phyloP scores from a whole-genome alignment of 23 tunicate genomes.

The Diplosoma virens region DNA sequence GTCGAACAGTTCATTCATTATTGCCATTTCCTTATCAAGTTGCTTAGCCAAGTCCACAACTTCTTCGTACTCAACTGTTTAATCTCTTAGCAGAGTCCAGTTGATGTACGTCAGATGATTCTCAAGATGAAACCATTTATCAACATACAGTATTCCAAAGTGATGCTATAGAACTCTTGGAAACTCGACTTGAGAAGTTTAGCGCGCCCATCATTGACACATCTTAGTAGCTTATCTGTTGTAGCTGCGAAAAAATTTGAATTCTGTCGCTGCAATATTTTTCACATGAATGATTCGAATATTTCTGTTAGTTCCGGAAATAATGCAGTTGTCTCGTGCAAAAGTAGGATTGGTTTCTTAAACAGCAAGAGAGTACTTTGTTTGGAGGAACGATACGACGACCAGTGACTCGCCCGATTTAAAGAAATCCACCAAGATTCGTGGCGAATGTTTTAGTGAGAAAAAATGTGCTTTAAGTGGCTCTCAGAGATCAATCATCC shows the following conservation, averaged over 20 bases:
- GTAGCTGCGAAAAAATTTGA: too few relatives aligned
- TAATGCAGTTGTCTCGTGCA: constrained; percentile 55
- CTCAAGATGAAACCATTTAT: constrained; percentile 64
- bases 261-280: constrained; percentile 46
- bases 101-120: constrained; percentile 56
- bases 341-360: constrained; percentile 35
- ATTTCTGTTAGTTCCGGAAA: constrained; percentile 52
- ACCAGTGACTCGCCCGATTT: constrained; percentile 48
- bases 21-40: constrained; percentile 56
- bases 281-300: constrained; percentile 35
- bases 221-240: constrained; percentile 58
- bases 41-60: constrained; percentile 50
- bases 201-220: constrained; percentile 56
- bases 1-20: constrained; percentile 56
- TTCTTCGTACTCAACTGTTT: constrained; percentile 35
- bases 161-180: constrained; percentile 42
- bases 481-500: constrained; percentile 57
- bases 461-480: constrained; percentile 49
- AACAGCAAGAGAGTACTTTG: too few relatives aligned
- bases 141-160: constrained; percentile 42
- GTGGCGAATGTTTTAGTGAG: constrained; percentile 35
- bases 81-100: constrained; percentile 60
- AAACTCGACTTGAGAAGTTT: constrained; percentile 60
- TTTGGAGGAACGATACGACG: constrained; percentile 53
- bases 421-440: constrained; percentile 57